Percentiles rank a stretch among this genome's conserved stretches.
These are phyloP conservation scores for Salvator merianae DNA, from an alignment of 2,113 vertebrate genomes.

Conservation along the genomic window DNA sequence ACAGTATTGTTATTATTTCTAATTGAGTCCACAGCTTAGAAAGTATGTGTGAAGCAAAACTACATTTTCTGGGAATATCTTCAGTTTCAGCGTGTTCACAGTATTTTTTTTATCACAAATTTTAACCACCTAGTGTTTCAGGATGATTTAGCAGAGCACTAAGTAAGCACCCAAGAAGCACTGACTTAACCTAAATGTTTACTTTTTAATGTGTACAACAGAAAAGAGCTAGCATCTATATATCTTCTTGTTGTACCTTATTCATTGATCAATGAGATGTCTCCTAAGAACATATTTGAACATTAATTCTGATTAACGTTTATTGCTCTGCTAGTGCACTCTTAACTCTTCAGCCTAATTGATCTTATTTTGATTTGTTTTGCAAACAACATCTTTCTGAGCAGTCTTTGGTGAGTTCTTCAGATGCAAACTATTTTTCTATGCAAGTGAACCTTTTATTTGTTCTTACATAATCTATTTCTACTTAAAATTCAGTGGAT, in stretches of 20 bases:
- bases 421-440: background rate
- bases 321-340: slow-evolving; percentile 38
- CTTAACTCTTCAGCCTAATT: slow-evolving; percentile 55
- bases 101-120: background rate
- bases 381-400: slow-evolving; percentile 17
- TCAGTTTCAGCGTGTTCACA: background rate
- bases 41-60: background rate
- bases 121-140: background rate
- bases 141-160: slow-evolving; percentile 4
- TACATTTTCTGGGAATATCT: background rate
- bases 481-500: background rate
- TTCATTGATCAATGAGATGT: slow-evolving; percentile 44
- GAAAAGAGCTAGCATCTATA: slow-evolving; percentile 18
- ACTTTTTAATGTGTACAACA: slow-evolving; percentile 16
- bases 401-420: background rate
- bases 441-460: slow-evolving; percentile 2
- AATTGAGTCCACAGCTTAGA: background rate
- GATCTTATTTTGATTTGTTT: slow-evolving; percentile 35
- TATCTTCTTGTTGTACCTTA: slow-evolving; percentile 34
- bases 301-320: slow-evolving; percentile 60
- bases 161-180: background rate
- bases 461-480: background rate
- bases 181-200: slow-evolving; percentile 3
- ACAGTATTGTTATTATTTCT: background rate
- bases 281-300: slow-evolving; percentile 34